Percentiles rank a stretch among this genome's conserved stretches.
These are phyloP conservation scores for Polymixis flavicincta DNA, from an alignment of 2,888 invertebrate species.

Conservation along the genomic window DNA sequence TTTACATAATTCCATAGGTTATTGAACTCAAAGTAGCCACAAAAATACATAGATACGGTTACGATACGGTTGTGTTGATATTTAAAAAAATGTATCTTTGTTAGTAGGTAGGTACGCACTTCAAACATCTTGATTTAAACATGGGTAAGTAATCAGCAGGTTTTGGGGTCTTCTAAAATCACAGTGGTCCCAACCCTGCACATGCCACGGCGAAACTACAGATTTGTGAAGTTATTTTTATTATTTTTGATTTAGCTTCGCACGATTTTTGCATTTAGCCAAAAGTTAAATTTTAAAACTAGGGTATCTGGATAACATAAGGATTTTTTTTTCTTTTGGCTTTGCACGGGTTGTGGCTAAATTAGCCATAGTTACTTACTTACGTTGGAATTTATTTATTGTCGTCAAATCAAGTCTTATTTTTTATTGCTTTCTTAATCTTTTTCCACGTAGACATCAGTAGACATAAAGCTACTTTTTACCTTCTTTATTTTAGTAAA, in stretches of 20 bases:
- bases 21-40: constrained; percentile 30
- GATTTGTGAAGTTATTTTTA: not conserved
- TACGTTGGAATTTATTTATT: not conserved
- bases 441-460: too few species aligned
- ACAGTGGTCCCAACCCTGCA: not conserved
- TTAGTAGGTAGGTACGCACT: not conserved
- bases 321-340: too few species aligned
- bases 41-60: constrained; percentile 2
- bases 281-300: too few species aligned
- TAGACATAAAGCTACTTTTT: too few species aligned
- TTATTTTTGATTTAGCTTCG: too few species aligned
- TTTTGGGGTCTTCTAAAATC: not conserved
- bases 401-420: not conserved
- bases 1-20: constrained; percentile 39
- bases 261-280: too few species aligned
- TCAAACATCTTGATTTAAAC: not conserved
- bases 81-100: not conserved
- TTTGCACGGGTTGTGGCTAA: too few species aligned
- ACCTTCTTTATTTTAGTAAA: not conserved
- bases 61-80: constrained; percentile 1
- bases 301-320: too few species aligned
- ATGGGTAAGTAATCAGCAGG: not conserved
- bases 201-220: not conserved
- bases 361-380: too few species aligned
- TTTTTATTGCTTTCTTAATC: too few species aligned